phyloP scores from a whole-genome alignment of 2,113 vertebrate species.

The Myrmecophaga tridactyla region DNA sequence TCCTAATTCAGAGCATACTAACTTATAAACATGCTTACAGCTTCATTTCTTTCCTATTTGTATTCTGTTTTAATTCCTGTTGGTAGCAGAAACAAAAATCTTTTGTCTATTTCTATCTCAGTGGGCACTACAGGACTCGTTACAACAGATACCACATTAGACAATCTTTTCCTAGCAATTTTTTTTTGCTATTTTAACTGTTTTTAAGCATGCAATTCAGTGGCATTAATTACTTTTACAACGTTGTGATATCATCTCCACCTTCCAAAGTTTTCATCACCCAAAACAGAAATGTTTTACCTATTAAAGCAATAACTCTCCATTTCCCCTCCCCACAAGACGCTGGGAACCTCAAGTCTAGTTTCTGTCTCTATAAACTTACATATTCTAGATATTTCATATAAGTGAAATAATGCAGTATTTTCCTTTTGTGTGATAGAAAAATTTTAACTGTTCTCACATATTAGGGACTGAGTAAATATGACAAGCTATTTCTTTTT shows the following conservation, averaged over 20 bases:
- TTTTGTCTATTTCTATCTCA: neutral
- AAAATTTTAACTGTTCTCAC: neutral
- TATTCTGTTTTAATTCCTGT: neutral
- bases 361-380: too few species aligned
- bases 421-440: neutral
- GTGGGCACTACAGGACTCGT: fast-evolving
- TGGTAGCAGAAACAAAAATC: neutral
- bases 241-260: too few species aligned
- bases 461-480: neutral
- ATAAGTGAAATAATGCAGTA: too few species aligned
- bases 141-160: neutral
- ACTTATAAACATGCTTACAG: neutral
- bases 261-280: too few species aligned
- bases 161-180: neutral
- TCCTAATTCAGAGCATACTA: neutral
- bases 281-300: too few species aligned
- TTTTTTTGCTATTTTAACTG: too few species aligned
- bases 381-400: too few species aligned
- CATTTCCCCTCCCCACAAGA: too few species aligned
- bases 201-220: too few species aligned
- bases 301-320: too few species aligned
- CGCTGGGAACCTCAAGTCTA: too few species aligned
- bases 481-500: neutral
- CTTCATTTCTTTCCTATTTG: neutral
- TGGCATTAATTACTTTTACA: too few species aligned